phyloP scores from a whole-genome alignment of 1,140 invertebrate genomes.

The Holotrichia oblita region DNA sequence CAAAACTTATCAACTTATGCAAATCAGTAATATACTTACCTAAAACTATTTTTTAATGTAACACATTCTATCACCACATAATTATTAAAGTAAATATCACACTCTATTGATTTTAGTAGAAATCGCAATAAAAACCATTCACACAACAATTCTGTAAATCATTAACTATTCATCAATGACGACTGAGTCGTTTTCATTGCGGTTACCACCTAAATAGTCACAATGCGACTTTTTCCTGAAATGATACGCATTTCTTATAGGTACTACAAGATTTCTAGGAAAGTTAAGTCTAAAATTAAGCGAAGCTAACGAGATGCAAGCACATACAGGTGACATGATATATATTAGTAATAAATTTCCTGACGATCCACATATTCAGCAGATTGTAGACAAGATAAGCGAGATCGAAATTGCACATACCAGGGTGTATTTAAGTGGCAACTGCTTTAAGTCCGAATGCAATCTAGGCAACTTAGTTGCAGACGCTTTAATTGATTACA shows the following conservation, averaged over 20 bases:
- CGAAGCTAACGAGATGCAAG: not conserved
- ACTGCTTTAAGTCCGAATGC: not conserved
- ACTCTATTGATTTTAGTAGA: too few species aligned
- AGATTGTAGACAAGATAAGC: not conserved
- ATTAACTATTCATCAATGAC: too few species aligned
- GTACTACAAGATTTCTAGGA: not conserved
- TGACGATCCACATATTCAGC: not conserved
- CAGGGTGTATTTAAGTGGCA: not conserved
- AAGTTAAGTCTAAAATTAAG: not conserved
- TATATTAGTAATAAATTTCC: not conserved
- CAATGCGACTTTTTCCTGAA: too few species aligned
- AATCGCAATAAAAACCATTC: too few species aligned
- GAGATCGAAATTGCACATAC: not conserved
- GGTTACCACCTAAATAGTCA: too few species aligned
- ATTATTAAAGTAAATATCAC: too few species aligned
- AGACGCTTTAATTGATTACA: constrained; percentile 19
- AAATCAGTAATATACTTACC: too few species aligned
- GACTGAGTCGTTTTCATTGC: too few species aligned
- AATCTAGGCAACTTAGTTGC: constrained; percentile 21
- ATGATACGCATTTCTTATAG: not conserved
- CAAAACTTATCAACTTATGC: too few species aligned
- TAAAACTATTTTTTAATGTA: too few species aligned
- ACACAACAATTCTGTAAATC: too few species aligned
- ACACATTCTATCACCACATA: too few species aligned
- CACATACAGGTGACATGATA: not conserved